phyloP scores from a whole-genome alignment of 2,113 vertebrate genomes.

The Kobus ellipsiprymnus region DNA sequence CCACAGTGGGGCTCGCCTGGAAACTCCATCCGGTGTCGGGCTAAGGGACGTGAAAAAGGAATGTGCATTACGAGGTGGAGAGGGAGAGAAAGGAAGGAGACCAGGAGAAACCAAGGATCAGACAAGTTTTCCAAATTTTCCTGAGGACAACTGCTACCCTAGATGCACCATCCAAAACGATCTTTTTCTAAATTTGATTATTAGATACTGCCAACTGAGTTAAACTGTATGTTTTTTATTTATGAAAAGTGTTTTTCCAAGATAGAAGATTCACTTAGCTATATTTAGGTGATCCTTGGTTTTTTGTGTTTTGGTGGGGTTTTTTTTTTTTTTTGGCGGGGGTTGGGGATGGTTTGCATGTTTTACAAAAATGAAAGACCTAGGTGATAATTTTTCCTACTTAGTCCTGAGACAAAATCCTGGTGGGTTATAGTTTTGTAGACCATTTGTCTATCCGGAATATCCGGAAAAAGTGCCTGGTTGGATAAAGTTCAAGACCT shows the following conservation, averaged over 20 bases:
- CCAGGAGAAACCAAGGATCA: background rate
- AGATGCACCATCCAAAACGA: background rate
- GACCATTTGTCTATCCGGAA: background rate
- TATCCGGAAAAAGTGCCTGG: background rate
- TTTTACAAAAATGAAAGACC: background rate
- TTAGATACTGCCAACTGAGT: background rate
- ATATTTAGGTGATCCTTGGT: background rate
- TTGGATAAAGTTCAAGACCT: background rate
- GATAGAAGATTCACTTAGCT: background rate
- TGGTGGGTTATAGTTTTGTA: background rate
- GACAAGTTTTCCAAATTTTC: background rate
- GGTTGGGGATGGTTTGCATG: background rate
- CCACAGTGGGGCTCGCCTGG: constrained; percentile 19
- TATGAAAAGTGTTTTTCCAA: background rate
- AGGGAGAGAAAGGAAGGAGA: fast-evolving
- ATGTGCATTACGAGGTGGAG: background rate
- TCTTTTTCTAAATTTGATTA: background rate
- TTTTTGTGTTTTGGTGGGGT: background rate
- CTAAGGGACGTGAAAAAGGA: background rate
- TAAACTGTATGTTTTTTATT: background rate
- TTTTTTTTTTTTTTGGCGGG: background rate
- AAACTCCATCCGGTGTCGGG: constrained; percentile 12
- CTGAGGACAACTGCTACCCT: background rate
- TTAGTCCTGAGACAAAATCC: background rate
- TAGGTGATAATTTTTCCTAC: background rate